Evolutionary conservation across 2,888 invertebrate genomes (phyloP).

Genomic region (Erannis defoliaria): DNA sequence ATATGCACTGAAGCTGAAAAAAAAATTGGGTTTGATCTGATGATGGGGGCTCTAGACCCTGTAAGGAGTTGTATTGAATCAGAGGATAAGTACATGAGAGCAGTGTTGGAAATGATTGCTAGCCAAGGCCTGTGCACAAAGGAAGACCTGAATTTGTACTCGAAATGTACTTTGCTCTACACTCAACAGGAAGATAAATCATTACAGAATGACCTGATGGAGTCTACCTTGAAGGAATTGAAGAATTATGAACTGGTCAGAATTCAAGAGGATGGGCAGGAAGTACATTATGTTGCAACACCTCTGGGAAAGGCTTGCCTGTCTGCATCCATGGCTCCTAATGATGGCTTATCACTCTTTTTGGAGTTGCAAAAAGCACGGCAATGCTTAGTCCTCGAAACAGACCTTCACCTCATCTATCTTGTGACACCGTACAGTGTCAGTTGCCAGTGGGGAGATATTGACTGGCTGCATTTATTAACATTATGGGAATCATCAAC

Average conservation of each 20-base stretch:
- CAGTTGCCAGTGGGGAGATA: conserved; percentile 91
- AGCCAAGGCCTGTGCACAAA: conserved; percentile 93
- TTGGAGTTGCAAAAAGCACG: conserved; percentile 96
- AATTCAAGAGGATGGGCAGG: conserved; percentile 81
- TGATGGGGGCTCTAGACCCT: conserved; percentile 89
- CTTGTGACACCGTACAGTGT: conserved; percentile 97
- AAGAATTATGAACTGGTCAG: conserved; percentile 94
- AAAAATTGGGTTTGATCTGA: conserved; percentile 89
- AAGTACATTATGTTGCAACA: conserved; percentile 90
- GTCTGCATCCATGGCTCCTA: conserved; percentile 97
- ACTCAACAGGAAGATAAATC: conserved; percentile 59
- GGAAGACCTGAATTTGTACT: conserved; percentile 91
- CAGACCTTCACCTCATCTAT: conserved; percentile 97
- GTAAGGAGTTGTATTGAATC: conserved; percentile 93
- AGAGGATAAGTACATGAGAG: conserved; percentile 91
- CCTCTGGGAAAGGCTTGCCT: conserved; percentile 97
- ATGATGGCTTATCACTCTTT: conserved; percentile 96
- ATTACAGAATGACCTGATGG: conserved; percentile 63
- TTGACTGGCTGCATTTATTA: conserved; percentile 94
- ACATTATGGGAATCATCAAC: conserved; percentile 94
- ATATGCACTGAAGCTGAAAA: conserved; percentile 93
- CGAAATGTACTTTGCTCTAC: conserved; percentile 91
- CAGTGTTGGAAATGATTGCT: conserved; percentile 93
- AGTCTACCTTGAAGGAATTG: conserved; percentile 90
- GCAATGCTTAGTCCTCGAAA: conserved; percentile 96